A percentile compares a stretch with the other conserved stretches of the same genome.
Evolutionary conservation across 2,888 invertebrate species (phyloP).

Genomic region (Drosophila histrio): DNA sequence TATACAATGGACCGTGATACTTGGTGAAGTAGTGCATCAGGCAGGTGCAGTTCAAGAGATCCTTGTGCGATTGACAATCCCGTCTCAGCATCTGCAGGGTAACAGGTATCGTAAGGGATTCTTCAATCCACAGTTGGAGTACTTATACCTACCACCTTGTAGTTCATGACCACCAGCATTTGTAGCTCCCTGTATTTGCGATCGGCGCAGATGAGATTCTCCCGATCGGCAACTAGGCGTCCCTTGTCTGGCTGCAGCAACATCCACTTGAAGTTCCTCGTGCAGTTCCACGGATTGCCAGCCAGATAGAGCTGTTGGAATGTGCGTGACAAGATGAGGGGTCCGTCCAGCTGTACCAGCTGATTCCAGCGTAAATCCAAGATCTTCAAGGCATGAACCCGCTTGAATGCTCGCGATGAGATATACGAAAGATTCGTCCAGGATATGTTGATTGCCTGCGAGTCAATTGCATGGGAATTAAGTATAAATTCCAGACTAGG

Average conservation of each 20-base stretch:
- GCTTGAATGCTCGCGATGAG: conserved; percentile 79
- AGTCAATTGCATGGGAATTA: not conserved
- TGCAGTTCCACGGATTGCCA: conserved; percentile 84
- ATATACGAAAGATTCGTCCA: conserved; percentile 83
- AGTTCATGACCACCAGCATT: conserved; percentile 82
- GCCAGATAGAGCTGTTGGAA: conserved; percentile 80
- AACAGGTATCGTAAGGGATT: not conserved
- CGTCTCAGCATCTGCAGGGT: conserved; percentile 24
- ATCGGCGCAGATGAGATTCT: conserved; percentile 81
- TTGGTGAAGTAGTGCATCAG: conserved; percentile 82
- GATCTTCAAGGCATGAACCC: conserved; percentile 73
- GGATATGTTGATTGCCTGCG: conserved; percentile 83
- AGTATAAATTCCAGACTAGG: too few relatives aligned
- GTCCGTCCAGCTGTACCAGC: conserved; percentile 81
- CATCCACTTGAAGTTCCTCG: conserved; percentile 83
- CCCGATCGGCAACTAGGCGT: conserved; percentile 78
- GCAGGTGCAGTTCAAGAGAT: conserved; percentile 82
- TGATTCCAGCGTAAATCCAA: conserved; percentile 83
- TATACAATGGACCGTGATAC: conserved; percentile 81
- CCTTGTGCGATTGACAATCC: conserved; percentile 80
- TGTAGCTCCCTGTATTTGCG: conserved; percentile 81
- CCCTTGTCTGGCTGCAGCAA: conserved; percentile 77
- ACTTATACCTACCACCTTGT: conserved; percentile 80
- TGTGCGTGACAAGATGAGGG: conserved; percentile 72
- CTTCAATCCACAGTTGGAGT: not conserved